Percentiles rank a stretch among this genome's conserved stretches.
These are phyloP conservation scores for Hozukius guyotensis DNA, from an alignment of 2,797 vertebrate species.

Conservation along the genomic window DNA sequence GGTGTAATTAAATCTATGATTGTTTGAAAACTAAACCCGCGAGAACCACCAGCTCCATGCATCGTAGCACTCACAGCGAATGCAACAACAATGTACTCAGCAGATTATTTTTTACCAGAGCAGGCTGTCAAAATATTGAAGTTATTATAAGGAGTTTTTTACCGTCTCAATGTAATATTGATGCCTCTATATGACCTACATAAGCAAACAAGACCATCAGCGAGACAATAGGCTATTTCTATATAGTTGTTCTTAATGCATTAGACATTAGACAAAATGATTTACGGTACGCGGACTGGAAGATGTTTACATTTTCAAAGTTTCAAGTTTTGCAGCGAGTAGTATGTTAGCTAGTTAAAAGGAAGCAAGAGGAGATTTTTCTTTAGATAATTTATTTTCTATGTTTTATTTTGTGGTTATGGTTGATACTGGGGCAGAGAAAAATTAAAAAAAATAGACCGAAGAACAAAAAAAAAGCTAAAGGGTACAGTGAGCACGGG, in stretches of 20 bases:
- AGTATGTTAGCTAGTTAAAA: too few relatives aligned
- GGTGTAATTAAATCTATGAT: constrained; percentile 43
- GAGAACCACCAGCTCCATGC: constrained; percentile 21
- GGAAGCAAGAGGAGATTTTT: too few relatives aligned
- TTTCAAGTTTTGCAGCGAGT: too few relatives aligned
- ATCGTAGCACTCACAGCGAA: neutral
- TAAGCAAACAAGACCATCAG: too few relatives aligned
- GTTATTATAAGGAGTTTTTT: neutral
- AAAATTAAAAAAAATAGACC: neutral
- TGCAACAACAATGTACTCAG: constrained; percentile 13
- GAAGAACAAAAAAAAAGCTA: neutral
- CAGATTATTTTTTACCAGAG: neutral
- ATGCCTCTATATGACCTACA: neutral
- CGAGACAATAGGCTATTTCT: too few relatives aligned
- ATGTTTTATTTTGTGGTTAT: too few relatives aligned
- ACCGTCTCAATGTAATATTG: neutral
- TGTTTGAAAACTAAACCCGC: constrained; percentile 38
- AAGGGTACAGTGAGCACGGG: neutral
- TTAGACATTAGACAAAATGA: neutral
- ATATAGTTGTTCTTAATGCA: too few relatives aligned
- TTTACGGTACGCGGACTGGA: neutral
- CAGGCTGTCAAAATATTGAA: constrained; percentile 20
- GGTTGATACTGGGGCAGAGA: neutral
- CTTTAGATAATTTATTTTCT: too few relatives aligned
- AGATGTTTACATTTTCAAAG: too few relatives aligned